Evolutionary conservation across 2,113 vertebrate species (phyloP).

Genomic region (Hippocampus comes): DNA sequence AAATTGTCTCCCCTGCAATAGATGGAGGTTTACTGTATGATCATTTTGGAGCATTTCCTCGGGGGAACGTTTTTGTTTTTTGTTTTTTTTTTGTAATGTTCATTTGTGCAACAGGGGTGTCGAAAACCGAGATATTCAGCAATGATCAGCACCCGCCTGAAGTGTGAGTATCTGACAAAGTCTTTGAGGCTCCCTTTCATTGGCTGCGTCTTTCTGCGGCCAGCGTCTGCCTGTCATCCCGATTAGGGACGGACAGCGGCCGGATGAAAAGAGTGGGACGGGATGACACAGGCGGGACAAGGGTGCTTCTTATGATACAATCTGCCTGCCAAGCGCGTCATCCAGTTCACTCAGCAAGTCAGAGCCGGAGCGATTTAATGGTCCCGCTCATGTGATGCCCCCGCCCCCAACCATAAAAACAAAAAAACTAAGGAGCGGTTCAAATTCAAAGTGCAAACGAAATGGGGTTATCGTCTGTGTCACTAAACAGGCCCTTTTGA

Average conservation of each 20-base stretch:
- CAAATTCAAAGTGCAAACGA: background rate
- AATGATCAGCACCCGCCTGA: background rate
- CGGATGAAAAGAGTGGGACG: slow-evolving; percentile 13
- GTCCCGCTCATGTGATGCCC: background rate
- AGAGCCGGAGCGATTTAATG: slow-evolving; percentile 1
- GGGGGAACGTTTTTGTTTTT: background rate
- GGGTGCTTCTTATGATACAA: slow-evolving; percentile 9
- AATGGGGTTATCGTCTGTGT: background rate
- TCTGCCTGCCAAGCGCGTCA: slow-evolving; percentile 12
- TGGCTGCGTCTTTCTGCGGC: slow-evolving; percentile 8
- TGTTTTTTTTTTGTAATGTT: background rate
- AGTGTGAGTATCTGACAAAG: slow-evolving; percentile 13
- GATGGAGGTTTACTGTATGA: background rate
- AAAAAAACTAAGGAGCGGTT: background rate
- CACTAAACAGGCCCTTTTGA: background rate
- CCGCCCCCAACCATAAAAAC: background rate
- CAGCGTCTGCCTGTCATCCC: slow-evolving; percentile 16
- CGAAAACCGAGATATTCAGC: background rate
- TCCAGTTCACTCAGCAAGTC: background rate
- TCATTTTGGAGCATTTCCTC: background rate
- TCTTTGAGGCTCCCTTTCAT: slow-evolving; percentile 14
- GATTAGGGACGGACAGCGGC: slow-evolving; percentile 7
- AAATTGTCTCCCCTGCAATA: background rate
- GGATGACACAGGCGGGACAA: slow-evolving; percentile 13
- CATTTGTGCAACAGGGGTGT: background rate